These are phyloP conservation scores for Epistrophe eligans DNA, from an alignment of 2,888 invertebrate genomes.

Conservation along the genomic window DNA sequence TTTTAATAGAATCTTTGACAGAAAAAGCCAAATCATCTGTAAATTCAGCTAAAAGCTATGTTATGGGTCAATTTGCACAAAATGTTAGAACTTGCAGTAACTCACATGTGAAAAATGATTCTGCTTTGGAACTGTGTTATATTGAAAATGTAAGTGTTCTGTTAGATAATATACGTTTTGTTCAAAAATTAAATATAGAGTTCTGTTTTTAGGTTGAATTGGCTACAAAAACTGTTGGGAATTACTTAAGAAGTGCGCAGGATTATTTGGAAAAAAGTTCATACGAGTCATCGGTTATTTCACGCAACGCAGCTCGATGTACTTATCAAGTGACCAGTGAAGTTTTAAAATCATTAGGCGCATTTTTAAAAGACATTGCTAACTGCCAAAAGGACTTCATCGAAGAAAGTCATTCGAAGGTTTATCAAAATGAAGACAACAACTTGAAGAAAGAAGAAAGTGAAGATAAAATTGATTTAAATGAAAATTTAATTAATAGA, in stretches of 20 bases:
- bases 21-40: background rate
- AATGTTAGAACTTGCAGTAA: background rate
- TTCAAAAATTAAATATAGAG: background rate
- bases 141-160: constrained; percentile 7
- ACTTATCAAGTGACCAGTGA: constrained; percentile 4
- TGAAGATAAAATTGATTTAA: background rate
- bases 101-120: background rate
- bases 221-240: background rate
- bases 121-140: constrained; percentile 25
- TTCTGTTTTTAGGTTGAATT: constrained; percentile 1
- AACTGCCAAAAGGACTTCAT: background rate
- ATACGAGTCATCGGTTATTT: background rate
- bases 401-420: background rate
- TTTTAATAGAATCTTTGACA: constrained; percentile 3
- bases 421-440: background rate
- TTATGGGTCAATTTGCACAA: background rate
- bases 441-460: background rate
- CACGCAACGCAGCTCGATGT: constrained; percentile 4
- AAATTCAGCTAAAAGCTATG: background rate
- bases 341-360: background rate
- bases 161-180: background rate
- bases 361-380: background rate
- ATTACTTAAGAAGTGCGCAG: background rate
- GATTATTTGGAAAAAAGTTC: background rate
- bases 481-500: background rate